phyloP scores from a whole-genome alignment of 2,888 invertebrate genomes.

The Thymelicus acteon region DNA sequence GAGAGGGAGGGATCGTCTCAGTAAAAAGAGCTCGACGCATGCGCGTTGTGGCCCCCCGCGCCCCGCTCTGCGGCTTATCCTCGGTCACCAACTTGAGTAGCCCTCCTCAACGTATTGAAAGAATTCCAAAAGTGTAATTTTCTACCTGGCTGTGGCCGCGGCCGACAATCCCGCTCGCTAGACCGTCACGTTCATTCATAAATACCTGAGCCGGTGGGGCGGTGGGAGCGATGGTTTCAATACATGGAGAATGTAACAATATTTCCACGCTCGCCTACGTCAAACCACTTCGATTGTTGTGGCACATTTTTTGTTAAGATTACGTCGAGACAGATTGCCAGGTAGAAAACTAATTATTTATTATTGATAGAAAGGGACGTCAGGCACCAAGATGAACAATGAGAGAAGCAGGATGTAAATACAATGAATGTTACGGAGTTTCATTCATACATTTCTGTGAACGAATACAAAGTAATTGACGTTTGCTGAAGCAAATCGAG shows the following conservation, averaged over 20 bases:
- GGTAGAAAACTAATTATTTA: conserved; percentile 78
- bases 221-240: conserved; percentile 61
- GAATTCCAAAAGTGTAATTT: conserved; percentile 82
- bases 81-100: conserved; percentile 72
- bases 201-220: conserved; percentile 71
- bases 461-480: conserved; percentile 43
- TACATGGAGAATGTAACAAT: conserved; percentile 55
- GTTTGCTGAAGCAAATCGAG: conserved; percentile 19
- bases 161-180: conserved; percentile 70
- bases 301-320: conserved; percentile 69
- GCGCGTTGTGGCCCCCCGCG: conserved; percentile 76
- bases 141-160: conserved; percentile 80
- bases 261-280: conserved; percentile 56
- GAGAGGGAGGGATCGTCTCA: conserved; percentile 78
- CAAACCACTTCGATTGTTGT: conserved; percentile 70
- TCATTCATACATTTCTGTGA: conserved; percentile 63
- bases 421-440: conserved; percentile 58
- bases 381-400: conserved; percentile 61
- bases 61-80: conserved; percentile 83
- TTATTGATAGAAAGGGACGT: conserved; percentile 60
- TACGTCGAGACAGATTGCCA: conserved; percentile 66
- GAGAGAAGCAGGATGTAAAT: conserved; percentile 73
- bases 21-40: conserved; percentile 76
- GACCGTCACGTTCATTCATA: conserved; percentile 83
- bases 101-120: conserved; percentile 78